Percentiles rank a stretch among this genome's conserved stretches.
These are phyloP conservation scores for Teinopalpus imperialis DNA, from an alignment of 2,888 invertebrate species.

Conservation along the genomic window DNA sequence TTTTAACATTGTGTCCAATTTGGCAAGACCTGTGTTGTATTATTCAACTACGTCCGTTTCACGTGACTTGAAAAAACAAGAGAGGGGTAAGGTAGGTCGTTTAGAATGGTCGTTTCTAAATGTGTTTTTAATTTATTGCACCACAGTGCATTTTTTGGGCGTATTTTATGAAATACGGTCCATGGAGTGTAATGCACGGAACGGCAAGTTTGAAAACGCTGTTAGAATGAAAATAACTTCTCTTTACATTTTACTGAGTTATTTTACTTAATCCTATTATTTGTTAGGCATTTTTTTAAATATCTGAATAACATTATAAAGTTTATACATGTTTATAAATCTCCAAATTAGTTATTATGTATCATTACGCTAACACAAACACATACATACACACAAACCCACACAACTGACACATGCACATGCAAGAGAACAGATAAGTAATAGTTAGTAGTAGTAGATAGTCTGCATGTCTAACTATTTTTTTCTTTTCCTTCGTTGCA, in stretches of 20 bases:
- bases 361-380: no score
- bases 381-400: no score
- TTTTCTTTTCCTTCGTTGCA: no score
- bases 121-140: constrained; percentile 54
- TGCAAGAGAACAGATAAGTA: no score
- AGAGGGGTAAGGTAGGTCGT: constrained; percentile 28
- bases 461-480: no score
- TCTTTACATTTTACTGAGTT: constrained; percentile 6
- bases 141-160: constrained; percentile 47
- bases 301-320: no score
- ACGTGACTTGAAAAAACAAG: constrained; percentile 22
- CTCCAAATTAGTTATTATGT: no score
- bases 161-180: constrained; percentile 47
- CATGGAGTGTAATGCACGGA: constrained; percentile 29
- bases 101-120: constrained; percentile 35
- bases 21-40: constrained; percentile 33
- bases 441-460: no score
- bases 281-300: not conserved
- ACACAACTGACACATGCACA: no score
- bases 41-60: constrained; percentile 24
- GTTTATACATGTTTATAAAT: no score
- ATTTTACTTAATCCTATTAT: constrained; percentile 1
- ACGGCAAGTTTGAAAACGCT: constrained; percentile 16
- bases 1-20: constrained; percentile 38
- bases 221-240: constrained; percentile 23